A percentile compares a stretch with the other conserved stretches of the same genome.
These are phyloP conservation scores for Octopus sinensis DNA, from an alignment of 1,140 invertebrate species.

Conservation along the genomic window DNA sequence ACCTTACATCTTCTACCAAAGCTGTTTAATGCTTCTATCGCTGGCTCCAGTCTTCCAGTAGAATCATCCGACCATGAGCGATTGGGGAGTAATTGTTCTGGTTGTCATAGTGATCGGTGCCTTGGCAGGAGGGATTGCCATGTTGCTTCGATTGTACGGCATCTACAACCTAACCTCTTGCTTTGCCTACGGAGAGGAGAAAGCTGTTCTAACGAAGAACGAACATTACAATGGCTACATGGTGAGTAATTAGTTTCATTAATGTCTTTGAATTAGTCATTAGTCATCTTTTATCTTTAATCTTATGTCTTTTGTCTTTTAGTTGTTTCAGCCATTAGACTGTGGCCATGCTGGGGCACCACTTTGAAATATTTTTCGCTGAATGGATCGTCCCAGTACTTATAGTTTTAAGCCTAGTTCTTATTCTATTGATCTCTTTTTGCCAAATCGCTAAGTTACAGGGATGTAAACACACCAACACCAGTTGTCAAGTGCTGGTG, in stretches of 20 bases:
- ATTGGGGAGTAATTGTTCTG: constrained; percentile 44
- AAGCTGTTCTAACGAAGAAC: constrained; percentile 43
- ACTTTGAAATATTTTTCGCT: too few species aligned
- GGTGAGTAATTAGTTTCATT: constrained; percentile 26
- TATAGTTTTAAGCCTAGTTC: too few species aligned
- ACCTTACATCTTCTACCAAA: not conserved
- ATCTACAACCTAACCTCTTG: constrained; percentile 44
- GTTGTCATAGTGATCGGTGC: constrained; percentile 41
- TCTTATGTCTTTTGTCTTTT: too few species aligned
- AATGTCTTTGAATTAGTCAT: not conserved
- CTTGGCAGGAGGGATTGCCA: constrained; percentile 36
- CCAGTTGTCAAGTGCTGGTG: too few species aligned
- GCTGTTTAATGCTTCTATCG: not conserved
- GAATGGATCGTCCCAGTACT: too few species aligned
- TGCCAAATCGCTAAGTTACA: too few species aligned
- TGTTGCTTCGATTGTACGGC: constrained; percentile 43
- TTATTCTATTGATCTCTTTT: too few species aligned
- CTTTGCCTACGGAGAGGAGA: constrained; percentile 47
- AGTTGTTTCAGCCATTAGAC: too few species aligned
- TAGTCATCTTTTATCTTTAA: too few species aligned
- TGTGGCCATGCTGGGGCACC: too few species aligned
- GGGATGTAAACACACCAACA: too few species aligned
- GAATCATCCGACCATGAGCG: constrained; percentile 36
- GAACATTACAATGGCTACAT: constrained; percentile 48
- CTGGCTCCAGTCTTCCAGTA: too few species aligned